These are phyloP conservation scores for Ciconia stormi DNA, from an alignment of 2,113 vertebrate genomes.

Conservation along the genomic window DNA sequence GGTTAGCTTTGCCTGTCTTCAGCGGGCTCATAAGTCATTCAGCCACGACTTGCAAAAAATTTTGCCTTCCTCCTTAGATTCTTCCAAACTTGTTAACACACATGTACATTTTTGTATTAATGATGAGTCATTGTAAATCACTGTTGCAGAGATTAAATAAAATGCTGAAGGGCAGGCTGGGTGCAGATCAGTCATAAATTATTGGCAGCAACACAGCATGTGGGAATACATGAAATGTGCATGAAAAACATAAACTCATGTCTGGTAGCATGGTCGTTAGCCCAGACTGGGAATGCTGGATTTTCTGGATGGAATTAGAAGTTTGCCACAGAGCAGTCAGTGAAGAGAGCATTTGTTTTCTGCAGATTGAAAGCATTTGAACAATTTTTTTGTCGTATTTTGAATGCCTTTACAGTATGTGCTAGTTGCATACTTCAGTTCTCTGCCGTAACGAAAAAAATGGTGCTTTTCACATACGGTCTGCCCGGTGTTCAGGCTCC, in stretches of 20 bases:
- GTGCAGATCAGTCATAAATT: slow-evolving; percentile 93
- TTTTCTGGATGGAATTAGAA: slow-evolving; percentile 60
- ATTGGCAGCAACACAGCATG: slow-evolving; percentile 87
- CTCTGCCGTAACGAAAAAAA: neutral
- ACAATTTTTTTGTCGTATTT: slow-evolving; percentile 24
- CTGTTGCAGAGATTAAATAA: slow-evolving; percentile 89
- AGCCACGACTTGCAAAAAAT: slow-evolving; percentile 36
- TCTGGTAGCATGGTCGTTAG: slow-evolving; percentile 75
- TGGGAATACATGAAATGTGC: slow-evolving; percentile 81
- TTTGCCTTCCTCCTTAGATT: slow-evolving; percentile 65
- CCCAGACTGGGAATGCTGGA: slow-evolving; percentile 58
- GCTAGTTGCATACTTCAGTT: neutral
- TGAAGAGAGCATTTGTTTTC: slow-evolving; percentile 54
- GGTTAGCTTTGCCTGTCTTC: slow-evolving; percentile 37
- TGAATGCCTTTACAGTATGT: slow-evolving; percentile 25
- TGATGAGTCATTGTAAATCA: slow-evolving; percentile 82
- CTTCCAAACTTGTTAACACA: slow-evolving; percentile 90
- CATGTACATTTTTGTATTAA: slow-evolving; percentile 88
- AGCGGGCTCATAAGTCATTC: slow-evolving; percentile 35
- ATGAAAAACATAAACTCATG: slow-evolving; percentile 79
- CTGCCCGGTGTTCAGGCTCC: neutral
- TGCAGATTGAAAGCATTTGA: slow-evolving; percentile 45
- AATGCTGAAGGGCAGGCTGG: slow-evolving; percentile 90
- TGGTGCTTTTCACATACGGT: neutral
- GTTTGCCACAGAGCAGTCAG: slow-evolving; percentile 56